Evolutionary conservation across 2,113 vertebrate species (phyloP).

Genomic region (Narcine bancroftii): DNA sequence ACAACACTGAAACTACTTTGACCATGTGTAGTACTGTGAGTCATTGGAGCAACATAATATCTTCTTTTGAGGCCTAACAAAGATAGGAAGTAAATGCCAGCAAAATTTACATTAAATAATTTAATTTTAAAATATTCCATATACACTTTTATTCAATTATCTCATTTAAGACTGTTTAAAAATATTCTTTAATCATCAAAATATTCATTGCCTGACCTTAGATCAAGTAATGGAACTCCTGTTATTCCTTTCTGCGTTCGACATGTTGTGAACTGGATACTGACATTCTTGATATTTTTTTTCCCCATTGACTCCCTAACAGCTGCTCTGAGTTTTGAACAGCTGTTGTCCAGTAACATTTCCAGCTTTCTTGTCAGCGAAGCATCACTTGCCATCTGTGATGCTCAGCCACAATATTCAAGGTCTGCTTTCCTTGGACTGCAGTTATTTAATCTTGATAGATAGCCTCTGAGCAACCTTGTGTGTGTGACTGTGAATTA

Average conservation of each 20-base stretch:
- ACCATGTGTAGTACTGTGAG: no score
- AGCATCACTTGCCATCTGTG: not conserved
- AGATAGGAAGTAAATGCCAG: no score
- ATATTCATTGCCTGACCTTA: not conserved
- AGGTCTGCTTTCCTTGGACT: not conserved
- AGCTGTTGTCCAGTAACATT: not conserved
- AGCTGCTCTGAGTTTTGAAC: conserved; percentile 3
- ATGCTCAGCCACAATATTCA: not conserved
- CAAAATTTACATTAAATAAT: no score
- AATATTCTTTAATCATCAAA: not conserved
- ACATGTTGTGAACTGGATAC: not conserved
- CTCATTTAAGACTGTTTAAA: not conserved
- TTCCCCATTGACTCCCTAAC: not conserved
- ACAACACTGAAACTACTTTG: no score
- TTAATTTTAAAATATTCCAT: not conserved
- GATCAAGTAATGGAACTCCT: not conserved
- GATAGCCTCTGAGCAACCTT: not conserved
- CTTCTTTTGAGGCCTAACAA: no score
- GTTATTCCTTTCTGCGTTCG: not conserved
- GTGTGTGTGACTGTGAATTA: not conserved
- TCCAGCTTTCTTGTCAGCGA: conserved; percentile 20
- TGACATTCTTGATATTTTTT: not conserved
- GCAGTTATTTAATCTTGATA: not conserved
- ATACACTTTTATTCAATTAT: not conserved
- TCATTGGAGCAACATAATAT: no score